Evolutionary conservation across 1,140 invertebrate genomes (phyloP).

Genomic region (Holotrichia oblita): DNA sequence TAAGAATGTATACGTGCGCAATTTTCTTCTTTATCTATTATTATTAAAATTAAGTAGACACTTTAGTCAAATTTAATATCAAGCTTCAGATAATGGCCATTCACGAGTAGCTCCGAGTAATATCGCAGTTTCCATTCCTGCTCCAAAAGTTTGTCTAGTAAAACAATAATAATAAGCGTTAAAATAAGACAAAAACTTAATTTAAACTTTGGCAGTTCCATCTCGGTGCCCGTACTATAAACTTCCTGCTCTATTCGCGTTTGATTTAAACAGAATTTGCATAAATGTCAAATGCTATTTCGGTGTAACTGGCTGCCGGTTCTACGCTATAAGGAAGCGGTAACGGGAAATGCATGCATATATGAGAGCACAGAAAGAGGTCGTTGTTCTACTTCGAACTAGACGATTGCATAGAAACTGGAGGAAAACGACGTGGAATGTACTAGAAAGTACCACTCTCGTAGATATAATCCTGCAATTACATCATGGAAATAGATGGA

Average conservation of each 20-base stretch:
- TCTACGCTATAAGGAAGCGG: background rate
- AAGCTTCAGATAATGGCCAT: no score
- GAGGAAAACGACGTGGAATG: background rate
- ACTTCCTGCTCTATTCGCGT: background rate
- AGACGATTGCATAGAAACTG: background rate
- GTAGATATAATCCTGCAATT: background rate
- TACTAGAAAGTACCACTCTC: background rate
- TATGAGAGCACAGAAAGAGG: background rate
- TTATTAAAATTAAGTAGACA: no score
- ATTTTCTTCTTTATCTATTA: no score
- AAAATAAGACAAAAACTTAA: constrained; percentile 9
- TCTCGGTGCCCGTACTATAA: background rate
- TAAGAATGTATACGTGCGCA: no score
- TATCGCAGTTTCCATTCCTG: no score
- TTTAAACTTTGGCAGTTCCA: background rate
- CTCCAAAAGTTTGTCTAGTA: background rate
- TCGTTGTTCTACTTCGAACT: background rate
- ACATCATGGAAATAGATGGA: background rate
- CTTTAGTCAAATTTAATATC: no score
- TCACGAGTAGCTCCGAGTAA: no score
- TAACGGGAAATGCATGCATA: background rate
- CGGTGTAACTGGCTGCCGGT: background rate
- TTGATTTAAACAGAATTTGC: constrained; percentile 5
- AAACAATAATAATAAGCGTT: background rate
- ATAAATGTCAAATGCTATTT: constrained; percentile 14